These are phyloP conservation scores for Auanema freiburgensis DNA, from an alignment of 2,888 invertebrate genomes.

Conservation along the genomic window DNA sequence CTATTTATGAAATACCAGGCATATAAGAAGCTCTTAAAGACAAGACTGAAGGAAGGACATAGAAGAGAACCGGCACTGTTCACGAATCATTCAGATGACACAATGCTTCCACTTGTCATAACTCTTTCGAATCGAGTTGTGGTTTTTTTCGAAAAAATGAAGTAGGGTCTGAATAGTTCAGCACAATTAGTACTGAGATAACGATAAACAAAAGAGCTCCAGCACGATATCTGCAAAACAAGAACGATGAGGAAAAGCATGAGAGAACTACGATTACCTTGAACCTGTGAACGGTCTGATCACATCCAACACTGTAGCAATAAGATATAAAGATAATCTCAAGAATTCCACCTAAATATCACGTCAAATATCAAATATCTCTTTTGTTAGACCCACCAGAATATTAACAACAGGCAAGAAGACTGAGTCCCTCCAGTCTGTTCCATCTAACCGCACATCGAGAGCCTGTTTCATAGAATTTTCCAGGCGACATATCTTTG, in stretches of 20 bases:
- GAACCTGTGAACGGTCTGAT: conserved; percentile 55
- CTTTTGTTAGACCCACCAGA: conserved; percentile 18
- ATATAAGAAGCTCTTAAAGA: too few relatives aligned
- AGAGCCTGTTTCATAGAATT: conserved; percentile 29
- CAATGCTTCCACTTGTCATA: too few relatives aligned
- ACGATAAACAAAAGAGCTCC: not conserved
- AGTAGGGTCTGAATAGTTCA: not conserved
- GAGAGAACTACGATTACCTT: conserved; percentile 26
- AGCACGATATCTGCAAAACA: not conserved
- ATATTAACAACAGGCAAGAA: conserved; percentile 36
- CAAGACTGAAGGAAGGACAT: too few relatives aligned
- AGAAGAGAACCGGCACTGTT: too few relatives aligned
- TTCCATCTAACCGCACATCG: conserved; percentile 25
- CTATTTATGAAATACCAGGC: too few relatives aligned
- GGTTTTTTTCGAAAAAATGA: too few relatives aligned
- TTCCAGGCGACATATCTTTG: conserved; percentile 44
- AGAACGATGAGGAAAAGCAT: too few relatives aligned
- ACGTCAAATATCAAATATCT: not conserved
- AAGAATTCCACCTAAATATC: conserved; percentile 50
- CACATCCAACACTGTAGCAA: conserved; percentile 55
- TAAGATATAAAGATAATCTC: conserved; percentile 54
- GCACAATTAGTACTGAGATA: not conserved
- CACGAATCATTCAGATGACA: too few relatives aligned
- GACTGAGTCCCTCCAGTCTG: conserved; percentile 27
- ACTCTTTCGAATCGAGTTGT: too few relatives aligned